A percentile compares a stretch with the other conserved stretches of the same genome.
These are phyloP conservation scores for Hydrocynus forskahlii DNA, from an alignment of 2,797 vertebrate species.

Conservation along the genomic window DNA sequence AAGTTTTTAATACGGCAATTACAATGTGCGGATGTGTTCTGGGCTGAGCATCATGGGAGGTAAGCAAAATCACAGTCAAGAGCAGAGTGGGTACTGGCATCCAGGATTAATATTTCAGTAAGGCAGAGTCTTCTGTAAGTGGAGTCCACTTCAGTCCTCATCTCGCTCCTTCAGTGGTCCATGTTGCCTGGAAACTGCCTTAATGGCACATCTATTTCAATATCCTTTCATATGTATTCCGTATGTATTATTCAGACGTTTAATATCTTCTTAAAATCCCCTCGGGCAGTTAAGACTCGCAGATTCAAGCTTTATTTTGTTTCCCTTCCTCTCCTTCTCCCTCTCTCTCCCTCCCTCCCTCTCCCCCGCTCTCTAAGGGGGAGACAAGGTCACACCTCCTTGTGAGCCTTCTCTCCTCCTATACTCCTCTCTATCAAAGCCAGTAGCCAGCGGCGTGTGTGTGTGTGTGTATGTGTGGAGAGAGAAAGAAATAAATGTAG, in stretches of 20 bases:
- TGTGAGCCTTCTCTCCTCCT: conserved; percentile 26
- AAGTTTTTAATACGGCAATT: conserved; percentile 53
- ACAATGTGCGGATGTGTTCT: conserved; percentile 39
- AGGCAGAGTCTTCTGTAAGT: conserved; percentile 34
- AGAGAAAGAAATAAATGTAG: conserved; percentile 25
- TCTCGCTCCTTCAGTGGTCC: conserved; percentile 52
- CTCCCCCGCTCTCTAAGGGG: conserved; percentile 26
- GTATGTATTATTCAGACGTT: conserved; percentile 67
- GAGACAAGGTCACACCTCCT: conserved; percentile 42
- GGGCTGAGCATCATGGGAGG: conserved; percentile 43
- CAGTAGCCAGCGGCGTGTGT: conserved; percentile 15
- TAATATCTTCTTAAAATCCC: conserved; percentile 64
- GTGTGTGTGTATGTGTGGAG: not conserved
- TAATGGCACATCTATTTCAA: conserved; percentile 68
- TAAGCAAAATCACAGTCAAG: conserved; percentile 37
- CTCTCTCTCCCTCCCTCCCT: conserved; percentile 15
- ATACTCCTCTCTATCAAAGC: conserved; percentile 46
- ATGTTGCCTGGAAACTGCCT: conserved; percentile 64
- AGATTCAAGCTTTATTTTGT: conserved; percentile 53
- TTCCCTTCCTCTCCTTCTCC: conserved; percentile 32
- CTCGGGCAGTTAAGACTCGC: conserved; percentile 55
- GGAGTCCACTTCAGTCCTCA: conserved; percentile 50
- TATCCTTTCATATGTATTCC: conserved; percentile 65
- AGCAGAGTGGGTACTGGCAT: conserved; percentile 27
- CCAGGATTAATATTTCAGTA: conserved; percentile 53